These are phyloP conservation scores for Eolophus roseicapilla DNA, from an alignment of 2,113 vertebrate species.

Conservation along the genomic window DNA sequence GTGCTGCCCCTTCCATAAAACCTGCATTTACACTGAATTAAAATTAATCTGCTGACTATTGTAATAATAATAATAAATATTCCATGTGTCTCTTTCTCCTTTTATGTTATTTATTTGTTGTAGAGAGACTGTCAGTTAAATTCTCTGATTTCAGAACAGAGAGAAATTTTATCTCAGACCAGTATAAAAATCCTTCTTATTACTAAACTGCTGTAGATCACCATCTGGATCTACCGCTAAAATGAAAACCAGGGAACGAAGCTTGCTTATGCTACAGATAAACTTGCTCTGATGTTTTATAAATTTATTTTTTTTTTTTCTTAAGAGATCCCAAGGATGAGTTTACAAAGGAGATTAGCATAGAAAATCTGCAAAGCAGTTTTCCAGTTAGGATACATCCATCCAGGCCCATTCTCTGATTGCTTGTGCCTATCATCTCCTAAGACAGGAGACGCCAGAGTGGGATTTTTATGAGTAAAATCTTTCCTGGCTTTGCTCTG, in stretches of 20 bases:
- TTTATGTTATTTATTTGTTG: slow-evolving; percentile 14
- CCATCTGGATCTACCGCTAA: neutral
- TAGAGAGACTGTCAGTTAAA: neutral
- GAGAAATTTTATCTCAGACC: neutral
- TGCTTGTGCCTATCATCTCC: neutral
- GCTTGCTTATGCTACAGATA: neutral
- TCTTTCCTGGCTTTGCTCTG: neutral
- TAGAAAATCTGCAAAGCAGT: neutral
- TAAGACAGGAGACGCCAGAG: neutral
- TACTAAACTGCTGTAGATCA: neutral
- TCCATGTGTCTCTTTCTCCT: slow-evolving; percentile 15
- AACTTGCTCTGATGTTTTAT: neutral
- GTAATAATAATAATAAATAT: slow-evolving; percentile 47
- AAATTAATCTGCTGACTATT: slow-evolving; percentile 50
- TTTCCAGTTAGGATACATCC: neutral
- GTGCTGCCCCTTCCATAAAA: slow-evolving; percentile 19
- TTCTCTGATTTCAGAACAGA: neutral
- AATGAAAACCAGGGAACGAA: neutral
- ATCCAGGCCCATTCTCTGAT: neutral
- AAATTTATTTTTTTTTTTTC: neutral
- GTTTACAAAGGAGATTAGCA: neutral
- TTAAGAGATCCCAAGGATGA: neutral
- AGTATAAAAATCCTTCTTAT: neutral
- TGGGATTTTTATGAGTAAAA: neutral
- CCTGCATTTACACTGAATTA: slow-evolving; percentile 25